These are phyloP conservation scores for Rhynchonema sp. DNA, from an alignment of 2,888 invertebrate genomes.

Conservation along the genomic window DNA sequence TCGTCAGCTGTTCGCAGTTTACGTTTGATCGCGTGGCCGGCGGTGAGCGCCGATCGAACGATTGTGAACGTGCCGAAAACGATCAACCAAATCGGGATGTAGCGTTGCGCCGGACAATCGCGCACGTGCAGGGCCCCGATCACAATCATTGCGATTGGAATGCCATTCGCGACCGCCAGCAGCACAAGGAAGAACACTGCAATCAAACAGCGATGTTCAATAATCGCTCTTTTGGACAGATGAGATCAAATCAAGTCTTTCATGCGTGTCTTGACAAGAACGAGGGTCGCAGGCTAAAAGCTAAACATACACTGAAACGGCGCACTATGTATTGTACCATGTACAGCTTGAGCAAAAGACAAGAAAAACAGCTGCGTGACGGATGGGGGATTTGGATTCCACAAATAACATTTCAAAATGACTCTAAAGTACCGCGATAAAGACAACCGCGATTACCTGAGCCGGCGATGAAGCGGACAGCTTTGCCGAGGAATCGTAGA, in stretches of 20 bases:
- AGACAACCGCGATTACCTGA: no score
- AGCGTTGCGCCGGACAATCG: slow-evolving; percentile 45
- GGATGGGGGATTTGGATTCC: no score
- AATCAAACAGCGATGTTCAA: neutral
- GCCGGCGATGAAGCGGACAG: slow-evolving; percentile 6
- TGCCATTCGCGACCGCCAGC: slow-evolving; percentile 11
- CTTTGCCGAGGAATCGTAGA: slow-evolving; percentile 5
- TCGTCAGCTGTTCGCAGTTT: neutral
- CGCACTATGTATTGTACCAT: no score
- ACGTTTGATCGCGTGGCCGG: slow-evolving; percentile 22
- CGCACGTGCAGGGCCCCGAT: slow-evolving; percentile 44
- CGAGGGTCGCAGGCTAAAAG: no score
- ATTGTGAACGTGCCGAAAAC: slow-evolving; percentile 48
- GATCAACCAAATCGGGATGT: slow-evolving; percentile 44
- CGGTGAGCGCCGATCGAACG: slow-evolving; percentile 42
- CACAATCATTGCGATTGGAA: slow-evolving; percentile 49
- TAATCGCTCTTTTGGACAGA: no score
- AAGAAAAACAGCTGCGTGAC: neutral
- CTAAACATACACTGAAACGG: no score
- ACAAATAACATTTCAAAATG: no score
- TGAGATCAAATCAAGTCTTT: no score
- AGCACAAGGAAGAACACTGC: neutral
- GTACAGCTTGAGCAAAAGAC: neutral
- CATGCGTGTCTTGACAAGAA: no score
- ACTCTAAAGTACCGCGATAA: no score